phyloP scores from a whole-genome alignment of 2,888 invertebrate species.

The Andrena praecox region DNA sequence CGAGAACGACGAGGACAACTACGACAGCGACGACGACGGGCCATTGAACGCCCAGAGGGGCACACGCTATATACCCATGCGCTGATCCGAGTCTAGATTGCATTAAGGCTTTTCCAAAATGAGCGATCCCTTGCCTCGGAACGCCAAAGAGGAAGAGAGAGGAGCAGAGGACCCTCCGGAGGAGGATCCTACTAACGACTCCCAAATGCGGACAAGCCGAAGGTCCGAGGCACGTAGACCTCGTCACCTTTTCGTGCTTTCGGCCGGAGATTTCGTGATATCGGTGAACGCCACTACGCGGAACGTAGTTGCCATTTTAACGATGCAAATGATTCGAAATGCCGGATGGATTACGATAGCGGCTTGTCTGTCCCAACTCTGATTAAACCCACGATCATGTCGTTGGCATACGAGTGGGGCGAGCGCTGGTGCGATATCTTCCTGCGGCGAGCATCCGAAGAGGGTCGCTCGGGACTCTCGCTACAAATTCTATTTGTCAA shows the following conservation, averaged over 20 bases:
- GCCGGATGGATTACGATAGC: slow-evolving; percentile 29
- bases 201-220: slow-evolving; percentile 73
- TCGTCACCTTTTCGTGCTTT: slow-evolving; percentile 68
- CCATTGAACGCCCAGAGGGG: slow-evolving; percentile 67
- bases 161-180: slow-evolving; percentile 31
- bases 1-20: slow-evolving; percentile 28
- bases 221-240: slow-evolving; percentile 61
- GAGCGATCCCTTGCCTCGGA: slow-evolving; percentile 71
- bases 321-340: slow-evolving; percentile 55
- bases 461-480: background rate
- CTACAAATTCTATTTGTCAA: too few species aligned
- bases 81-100: slow-evolving; percentile 81
- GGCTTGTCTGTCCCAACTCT: background rate
- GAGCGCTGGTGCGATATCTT: background rate
- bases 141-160: slow-evolving; percentile 22
- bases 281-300: slow-evolving; percentile 28
- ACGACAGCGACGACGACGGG: slow-evolving; percentile 62
- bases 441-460: background rate
- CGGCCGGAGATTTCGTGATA: slow-evolving; percentile 61
- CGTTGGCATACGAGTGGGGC: background rate
- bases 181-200: slow-evolving; percentile 73
- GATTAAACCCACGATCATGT: slow-evolving; percentile 6
- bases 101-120: slow-evolving; percentile 83
- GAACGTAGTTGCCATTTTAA: slow-evolving; percentile 54
- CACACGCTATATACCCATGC: slow-evolving; percentile 66